A percentile compares a stretch with the other conserved stretches of the same genome.
phyloP scores from a whole-genome alignment of 2,888 invertebrate species.

The Watsonalla cultraria region DNA sequence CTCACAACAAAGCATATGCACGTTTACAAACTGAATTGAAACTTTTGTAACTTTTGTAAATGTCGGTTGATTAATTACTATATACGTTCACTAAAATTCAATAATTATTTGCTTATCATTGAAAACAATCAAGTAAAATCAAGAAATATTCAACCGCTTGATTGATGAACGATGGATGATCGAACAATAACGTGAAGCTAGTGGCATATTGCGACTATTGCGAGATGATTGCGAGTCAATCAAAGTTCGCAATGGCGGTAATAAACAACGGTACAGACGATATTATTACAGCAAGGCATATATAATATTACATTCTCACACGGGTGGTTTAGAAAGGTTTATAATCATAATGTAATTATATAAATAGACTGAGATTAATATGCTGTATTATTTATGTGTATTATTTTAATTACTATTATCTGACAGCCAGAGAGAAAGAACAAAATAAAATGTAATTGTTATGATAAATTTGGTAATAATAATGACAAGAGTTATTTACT shows the following conservation, averaged over 20 bases:
- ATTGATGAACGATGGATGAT: slow-evolving; percentile 73
- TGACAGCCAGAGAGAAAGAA: no score
- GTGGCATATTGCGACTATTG: slow-evolving; percentile 27
- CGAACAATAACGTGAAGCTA: slow-evolving; percentile 72
- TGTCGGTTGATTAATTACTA: slow-evolving; percentile 35
- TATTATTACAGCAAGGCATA: background rate
- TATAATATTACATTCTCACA: no score
- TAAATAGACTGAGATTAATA: no score
- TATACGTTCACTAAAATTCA: slow-evolving; percentile 43
- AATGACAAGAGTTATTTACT: no score
- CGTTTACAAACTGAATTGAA: slow-evolving; percentile 61
- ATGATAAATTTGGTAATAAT: no score
- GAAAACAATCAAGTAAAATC: slow-evolving; percentile 54
- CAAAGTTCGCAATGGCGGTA: slow-evolving; percentile 43
- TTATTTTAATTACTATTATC: no score
- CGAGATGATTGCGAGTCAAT: slow-evolving; percentile 7
- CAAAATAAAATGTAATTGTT: no score
- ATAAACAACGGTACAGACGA: slow-evolving; percentile 14
- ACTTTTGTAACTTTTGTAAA: slow-evolving; percentile 40
- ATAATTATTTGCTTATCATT: slow-evolving; percentile 60
- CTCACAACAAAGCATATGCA: slow-evolving; percentile 79
- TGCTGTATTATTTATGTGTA: no score
- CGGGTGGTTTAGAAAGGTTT: no score
- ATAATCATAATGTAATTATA: no score
- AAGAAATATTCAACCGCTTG: slow-evolving; percentile 68